Percentiles rank a stretch among this genome's conserved stretches.
phyloP scores from a whole-genome alignment of 2,113 vertebrate genomes.

The Micronisus gabar region DNA sequence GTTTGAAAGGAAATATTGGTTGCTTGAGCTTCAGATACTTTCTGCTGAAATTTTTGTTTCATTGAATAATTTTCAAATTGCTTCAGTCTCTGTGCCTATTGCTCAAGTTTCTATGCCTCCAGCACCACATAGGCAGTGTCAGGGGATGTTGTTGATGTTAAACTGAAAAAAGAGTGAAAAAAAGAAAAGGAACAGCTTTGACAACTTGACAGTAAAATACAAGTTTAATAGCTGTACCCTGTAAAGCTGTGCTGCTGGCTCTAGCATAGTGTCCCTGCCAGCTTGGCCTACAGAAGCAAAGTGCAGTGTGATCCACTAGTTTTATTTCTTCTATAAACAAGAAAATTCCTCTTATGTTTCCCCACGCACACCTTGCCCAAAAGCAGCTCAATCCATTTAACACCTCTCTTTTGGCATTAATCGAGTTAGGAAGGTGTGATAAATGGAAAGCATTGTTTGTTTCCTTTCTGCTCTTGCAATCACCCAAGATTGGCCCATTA shows the following conservation, averaged over 20 bases:
- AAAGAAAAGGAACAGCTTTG: background rate
- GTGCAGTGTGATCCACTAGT: background rate
- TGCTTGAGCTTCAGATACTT: background rate
- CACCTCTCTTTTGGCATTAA: background rate
- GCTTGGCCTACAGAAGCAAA: background rate
- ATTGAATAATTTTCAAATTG: background rate
- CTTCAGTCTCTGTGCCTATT: background rate
- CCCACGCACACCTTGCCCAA: background rate
- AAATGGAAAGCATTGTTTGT: background rate
- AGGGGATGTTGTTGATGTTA: background rate
- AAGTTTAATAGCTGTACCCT: background rate
- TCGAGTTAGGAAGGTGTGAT: background rate
- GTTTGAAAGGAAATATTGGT: background rate
- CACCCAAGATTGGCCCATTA: background rate
- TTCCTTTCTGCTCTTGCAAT: background rate
- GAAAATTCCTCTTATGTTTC: background rate
- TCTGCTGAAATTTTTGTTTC: background rate
- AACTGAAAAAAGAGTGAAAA: background rate
- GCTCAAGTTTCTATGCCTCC: background rate
- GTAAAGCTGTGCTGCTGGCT: background rate
- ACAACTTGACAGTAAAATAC: background rate
- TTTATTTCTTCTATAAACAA: background rate
- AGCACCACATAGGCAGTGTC: background rate
- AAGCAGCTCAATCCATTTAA: background rate
- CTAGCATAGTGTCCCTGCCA: background rate